phyloP scores from a whole-genome alignment of 2,888 invertebrate genomes.

The Acanthosepion pharaonis region DNA sequence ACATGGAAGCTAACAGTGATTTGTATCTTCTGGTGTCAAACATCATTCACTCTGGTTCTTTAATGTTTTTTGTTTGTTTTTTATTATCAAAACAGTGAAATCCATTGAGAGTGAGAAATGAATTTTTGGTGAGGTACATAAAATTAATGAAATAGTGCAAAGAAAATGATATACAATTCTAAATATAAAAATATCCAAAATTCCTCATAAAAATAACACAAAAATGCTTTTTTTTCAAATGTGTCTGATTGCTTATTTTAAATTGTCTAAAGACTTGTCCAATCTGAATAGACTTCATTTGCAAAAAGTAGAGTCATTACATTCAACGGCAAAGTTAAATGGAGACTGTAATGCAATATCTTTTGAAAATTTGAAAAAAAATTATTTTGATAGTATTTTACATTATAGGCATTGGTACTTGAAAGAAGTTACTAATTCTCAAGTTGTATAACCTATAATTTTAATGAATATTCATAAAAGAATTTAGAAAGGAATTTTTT shows the following conservation, averaged over 20 bases:
- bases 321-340: no score
- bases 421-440: no score
- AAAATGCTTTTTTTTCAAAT: background rate
- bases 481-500: no score
- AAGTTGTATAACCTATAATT: no score
- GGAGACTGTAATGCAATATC: no score
- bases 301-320: no score
- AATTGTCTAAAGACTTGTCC: background rate
- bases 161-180: background rate
- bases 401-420: no score
- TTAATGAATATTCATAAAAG: no score
- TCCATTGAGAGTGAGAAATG: background rate
- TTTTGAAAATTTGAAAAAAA: no score
- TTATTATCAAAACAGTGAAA: background rate
- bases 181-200: background rate
- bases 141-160: slow-evolving; percentile 17
- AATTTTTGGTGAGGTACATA: background rate
- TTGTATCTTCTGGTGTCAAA: background rate
- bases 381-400: no score
- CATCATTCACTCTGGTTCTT: background rate
- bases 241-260: background rate
- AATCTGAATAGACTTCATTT: background rate
- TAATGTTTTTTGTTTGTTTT: background rate
- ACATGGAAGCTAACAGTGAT: slow-evolving; percentile 21
- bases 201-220: background rate